Conservation (phyloP, 2,797 vertebrate species). For the Tadarida brasiliensis region DNA sequence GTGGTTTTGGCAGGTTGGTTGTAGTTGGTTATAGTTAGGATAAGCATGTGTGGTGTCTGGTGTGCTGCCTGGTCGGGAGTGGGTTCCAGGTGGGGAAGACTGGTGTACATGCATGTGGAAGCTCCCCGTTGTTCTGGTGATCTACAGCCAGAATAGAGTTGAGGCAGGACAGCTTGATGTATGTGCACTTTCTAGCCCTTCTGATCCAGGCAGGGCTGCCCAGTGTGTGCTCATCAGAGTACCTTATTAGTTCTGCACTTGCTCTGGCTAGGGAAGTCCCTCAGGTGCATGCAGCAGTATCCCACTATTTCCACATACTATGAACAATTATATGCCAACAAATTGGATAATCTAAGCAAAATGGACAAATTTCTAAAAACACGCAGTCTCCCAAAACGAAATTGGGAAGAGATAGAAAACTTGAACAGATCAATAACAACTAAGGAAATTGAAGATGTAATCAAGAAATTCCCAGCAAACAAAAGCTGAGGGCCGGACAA, state of each 20-base stretch:
- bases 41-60: neutral
- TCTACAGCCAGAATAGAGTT: neutral
- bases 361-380: too few relatives aligned
- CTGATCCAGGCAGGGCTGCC: neutral
- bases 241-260: neutral
- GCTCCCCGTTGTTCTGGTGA: neutral
- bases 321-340: too few relatives aligned
- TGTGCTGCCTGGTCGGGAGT: neutral
- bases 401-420: too few relatives aligned
- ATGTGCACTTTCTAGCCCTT: neutral
- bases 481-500: too few relatives aligned
- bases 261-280: neutral
- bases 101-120: neutral
- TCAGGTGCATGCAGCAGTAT: neutral
- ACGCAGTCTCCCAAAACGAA: too few relatives aligned
- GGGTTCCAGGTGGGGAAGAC: neutral
- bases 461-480: too few relatives aligned
- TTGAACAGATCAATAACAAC: too few relatives aligned
- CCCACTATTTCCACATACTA: neutral
- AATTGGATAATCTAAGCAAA: too few relatives aligned
- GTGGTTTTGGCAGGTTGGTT: neutral
- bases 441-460: too few relatives aligned
- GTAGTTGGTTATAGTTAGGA: neutral
- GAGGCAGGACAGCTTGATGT: neutral
- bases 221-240: neutral